Percentiles rank a stretch among this genome's conserved stretches.
phyloP scores from a whole-genome alignment of 2,113 vertebrate genomes.

The Neopipo cinnamomea region DNA sequence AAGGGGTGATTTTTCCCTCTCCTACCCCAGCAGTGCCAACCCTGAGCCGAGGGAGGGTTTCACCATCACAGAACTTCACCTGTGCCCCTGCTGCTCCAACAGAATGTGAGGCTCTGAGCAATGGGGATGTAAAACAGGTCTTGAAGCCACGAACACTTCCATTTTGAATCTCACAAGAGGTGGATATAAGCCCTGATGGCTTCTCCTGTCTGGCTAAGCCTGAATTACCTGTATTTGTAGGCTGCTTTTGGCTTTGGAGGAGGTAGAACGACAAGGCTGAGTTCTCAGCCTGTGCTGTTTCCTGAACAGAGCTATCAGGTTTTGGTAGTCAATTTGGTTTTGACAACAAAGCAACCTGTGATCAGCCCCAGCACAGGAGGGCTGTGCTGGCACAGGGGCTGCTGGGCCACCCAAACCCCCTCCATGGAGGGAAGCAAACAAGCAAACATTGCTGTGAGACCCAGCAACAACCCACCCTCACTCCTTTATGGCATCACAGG shows the following conservation, averaged over 20 bases:
- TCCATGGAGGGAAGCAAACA: not conserved
- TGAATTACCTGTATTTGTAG: slow-evolving; percentile 17
- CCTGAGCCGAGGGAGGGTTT: not conserved
- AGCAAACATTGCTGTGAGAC: not conserved
- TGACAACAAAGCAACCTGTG: not conserved
- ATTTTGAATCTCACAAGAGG: not conserved
- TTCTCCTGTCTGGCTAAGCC: not conserved
- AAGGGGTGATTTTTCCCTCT: not conserved
- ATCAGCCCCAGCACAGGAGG: not conserved
- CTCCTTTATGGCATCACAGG: not conserved
- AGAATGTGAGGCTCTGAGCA: fast-evolving
- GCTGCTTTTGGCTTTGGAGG: not conserved
- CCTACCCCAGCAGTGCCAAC: not conserved
- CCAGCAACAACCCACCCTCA: not conserved
- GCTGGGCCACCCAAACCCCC: not conserved
- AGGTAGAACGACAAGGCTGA: not conserved
- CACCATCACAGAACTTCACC: not conserved
- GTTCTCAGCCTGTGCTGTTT: not conserved
- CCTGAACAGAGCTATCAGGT: not conserved
- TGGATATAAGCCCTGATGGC: not conserved
- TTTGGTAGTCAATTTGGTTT: not conserved
- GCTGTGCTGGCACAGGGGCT: not conserved
- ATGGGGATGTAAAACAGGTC: not conserved
- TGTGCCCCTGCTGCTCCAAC: not conserved
- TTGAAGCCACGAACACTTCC: not conserved